A percentile compares a stretch with the other conserved stretches of the same genome.
phyloP scores from a whole-genome alignment of 2,113 vertebrate species.

The Crotalus viridis region DNA sequence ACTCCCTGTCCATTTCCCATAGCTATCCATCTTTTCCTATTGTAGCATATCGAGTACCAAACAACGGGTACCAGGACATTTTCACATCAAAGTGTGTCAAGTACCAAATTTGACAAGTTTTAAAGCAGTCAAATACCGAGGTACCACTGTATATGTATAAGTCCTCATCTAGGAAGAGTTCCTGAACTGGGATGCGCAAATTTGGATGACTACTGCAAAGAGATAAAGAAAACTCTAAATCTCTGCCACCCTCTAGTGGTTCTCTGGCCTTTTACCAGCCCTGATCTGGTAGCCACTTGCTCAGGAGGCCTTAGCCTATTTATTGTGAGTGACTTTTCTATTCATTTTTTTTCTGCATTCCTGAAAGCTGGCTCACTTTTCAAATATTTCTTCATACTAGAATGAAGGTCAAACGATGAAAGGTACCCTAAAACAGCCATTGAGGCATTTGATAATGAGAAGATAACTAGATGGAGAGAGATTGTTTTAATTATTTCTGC shows the following conservation, averaged over 20 bases:
- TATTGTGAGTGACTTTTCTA: background rate
- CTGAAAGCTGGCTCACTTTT: rapidly evolving
- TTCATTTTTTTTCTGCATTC: rapidly evolving
- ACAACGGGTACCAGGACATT: no score
- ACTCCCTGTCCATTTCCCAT: no score
- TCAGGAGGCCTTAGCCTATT: background rate
- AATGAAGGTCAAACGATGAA: background rate
- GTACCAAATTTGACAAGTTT: no score
- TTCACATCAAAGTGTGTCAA: no score
- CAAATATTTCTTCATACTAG: background rate
- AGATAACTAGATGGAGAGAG: background rate
- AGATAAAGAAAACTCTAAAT: background rate
- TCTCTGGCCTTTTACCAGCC: background rate
- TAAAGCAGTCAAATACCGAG: no score
- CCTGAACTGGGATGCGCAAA: background rate
- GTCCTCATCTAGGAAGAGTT: background rate
- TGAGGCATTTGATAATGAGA: background rate
- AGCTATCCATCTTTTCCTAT: no score
- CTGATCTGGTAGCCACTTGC: background rate
- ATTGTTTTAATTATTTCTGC: constrained; percentile 16
- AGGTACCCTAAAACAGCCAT: background rate
- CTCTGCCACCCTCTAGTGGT: background rate
- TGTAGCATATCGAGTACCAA: no score
- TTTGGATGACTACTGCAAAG: background rate
- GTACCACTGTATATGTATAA: background rate